Conservation (phyloP, 2,888 invertebrate genomes). For the Drosophila leonis region DNA sequence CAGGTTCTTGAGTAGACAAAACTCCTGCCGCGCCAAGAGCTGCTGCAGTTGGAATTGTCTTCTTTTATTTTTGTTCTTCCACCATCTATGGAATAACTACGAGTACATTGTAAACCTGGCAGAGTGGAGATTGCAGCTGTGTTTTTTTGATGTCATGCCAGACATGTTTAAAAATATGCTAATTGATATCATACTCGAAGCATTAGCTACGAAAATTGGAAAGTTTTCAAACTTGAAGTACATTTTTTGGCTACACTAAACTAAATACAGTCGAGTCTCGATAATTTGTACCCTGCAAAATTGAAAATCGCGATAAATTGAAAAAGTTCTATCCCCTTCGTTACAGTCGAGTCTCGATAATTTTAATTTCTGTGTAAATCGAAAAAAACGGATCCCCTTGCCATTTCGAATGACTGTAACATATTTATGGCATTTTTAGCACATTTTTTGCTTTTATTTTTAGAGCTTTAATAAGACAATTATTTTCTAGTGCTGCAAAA, state of each 20-base stretch:
- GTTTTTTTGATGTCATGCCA: constrained; percentile 12
- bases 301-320: no score
- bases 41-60: constrained; percentile 30
- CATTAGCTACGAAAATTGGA: not conserved
- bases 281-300: no score
- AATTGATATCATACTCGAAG: constrained; percentile 33
- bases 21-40: constrained; percentile 38
- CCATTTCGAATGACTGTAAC: no score
- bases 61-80: not conserved
- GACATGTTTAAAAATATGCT: constrained; percentile 39
- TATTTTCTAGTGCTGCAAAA: not conserved
- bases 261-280: no score
- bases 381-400: no score
- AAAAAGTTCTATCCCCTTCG: no score
- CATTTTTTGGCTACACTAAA: not conserved
- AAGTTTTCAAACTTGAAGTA: no score
- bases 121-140: constrained; percentile 14
- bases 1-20: constrained; percentile 43
- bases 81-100: constrained; percentile 53
- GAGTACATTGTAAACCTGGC: constrained; percentile 32
- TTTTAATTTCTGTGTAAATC: no score
- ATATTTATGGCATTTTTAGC: no score
- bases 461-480: no score
- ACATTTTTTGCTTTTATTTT: not conserved
- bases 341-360: no score